phyloP scores from a whole-genome alignment of 2,113 vertebrate genomes.

The Pelusios castaneus region DNA sequence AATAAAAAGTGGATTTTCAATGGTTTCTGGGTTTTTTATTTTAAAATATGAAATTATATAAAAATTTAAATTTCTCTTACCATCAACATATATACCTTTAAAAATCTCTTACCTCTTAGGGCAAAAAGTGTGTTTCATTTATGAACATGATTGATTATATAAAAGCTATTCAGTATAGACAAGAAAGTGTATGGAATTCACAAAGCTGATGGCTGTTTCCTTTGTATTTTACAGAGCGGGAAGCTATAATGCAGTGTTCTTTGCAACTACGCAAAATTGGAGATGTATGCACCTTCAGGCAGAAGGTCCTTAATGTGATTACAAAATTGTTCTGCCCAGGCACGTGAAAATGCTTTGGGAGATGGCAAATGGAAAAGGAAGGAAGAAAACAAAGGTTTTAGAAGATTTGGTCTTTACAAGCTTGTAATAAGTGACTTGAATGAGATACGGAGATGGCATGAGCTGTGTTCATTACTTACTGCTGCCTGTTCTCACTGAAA shows the following conservation, averaged over 20 bases:
- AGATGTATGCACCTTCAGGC: conserved; percentile 73
- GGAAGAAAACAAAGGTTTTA: neutral
- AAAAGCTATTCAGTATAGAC: neutral
- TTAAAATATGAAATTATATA: neutral
- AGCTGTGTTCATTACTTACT: neutral
- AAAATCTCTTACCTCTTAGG: neutral
- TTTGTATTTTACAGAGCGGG: conserved; percentile 51
- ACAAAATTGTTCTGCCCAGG: conserved; percentile 61
- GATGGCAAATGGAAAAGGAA: neutral
- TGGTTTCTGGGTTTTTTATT: neutral
- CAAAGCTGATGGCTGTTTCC: neutral
- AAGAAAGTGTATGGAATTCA: neutral
- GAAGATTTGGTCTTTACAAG: neutral
- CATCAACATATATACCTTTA: neutral
- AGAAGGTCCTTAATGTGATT: conserved; percentile 73
- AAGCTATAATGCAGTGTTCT: conserved; percentile 58
- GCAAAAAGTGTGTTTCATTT: neutral
- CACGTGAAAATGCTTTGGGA: neutral
- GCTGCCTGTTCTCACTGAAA: neutral
- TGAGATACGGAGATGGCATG: neutral
- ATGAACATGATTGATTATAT: neutral
- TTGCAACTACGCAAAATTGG: conserved; percentile 72
- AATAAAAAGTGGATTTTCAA: neutral
- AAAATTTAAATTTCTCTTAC: neutral
- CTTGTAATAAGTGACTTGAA: conserved; percentile 1